phyloP scores from a whole-genome alignment of 2,113 vertebrate species.

The Urocynchramus pylzowi region DNA sequence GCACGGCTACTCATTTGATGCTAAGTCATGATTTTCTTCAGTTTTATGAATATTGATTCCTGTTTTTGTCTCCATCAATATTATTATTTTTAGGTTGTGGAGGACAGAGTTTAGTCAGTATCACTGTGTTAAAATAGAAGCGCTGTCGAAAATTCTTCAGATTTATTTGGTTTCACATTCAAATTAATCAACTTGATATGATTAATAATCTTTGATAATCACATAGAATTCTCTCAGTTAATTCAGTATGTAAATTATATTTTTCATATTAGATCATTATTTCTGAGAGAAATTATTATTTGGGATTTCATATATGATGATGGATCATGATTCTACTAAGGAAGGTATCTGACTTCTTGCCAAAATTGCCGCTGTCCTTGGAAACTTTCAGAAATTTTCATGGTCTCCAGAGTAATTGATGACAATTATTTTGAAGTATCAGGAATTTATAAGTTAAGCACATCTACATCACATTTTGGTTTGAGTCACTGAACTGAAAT shows the following conservation, averaged over 20 bases:
- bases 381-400: not conserved
- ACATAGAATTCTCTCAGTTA: not conserved
- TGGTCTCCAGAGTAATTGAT: not conserved
- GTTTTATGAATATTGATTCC: not conserved
- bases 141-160: not conserved
- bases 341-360: not conserved
- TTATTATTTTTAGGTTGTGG: not conserved
- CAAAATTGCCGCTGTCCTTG: not conserved
- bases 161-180: not conserved
- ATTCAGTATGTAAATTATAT: not conserved
- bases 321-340: not conserved
- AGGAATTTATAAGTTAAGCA: not conserved
- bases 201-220: not conserved
- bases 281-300: not conserved
- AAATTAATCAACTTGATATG: not conserved
- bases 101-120: not conserved
- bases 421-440: not conserved
- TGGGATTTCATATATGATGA: not conserved
- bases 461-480: not conserved
- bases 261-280: not conserved
- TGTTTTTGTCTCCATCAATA: not conserved
- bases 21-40: not conserved
- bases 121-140: not conserved
- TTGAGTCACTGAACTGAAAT: not conserved
- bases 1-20: not conserved